Base-by-base conservation (phyloP, 1,140 invertebrate species). In the Sycophaga agraensis region DNA sequence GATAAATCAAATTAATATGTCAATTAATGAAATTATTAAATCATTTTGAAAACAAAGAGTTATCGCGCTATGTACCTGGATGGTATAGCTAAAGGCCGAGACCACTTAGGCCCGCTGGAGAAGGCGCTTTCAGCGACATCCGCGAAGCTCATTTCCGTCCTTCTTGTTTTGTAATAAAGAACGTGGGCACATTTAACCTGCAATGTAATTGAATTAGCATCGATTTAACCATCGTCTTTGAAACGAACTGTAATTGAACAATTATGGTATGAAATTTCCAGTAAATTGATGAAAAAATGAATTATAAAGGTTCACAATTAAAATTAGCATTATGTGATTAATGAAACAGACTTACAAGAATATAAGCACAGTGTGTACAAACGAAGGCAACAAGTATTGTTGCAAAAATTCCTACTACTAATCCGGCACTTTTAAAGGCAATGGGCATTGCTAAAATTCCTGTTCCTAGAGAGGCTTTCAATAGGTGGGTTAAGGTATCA, bases 371-470 rank as follows among this genome's bases (percentile, higher is more conserved):
- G 80, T 94, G 91, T 8, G 92, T 93, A 84, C 92, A 94, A 42
- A 94, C 82, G 21, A 92, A 78, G 11, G 90, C 90, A 1, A 92
- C 89, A 11, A 92, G 72, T n/a, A 93, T 84, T 1, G 91, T 92
- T 35, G 87, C 85, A 65, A 93, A 81, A 50, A 92, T 84, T 31
- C 92, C 91, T 28, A 90, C 81, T 17, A 89, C 70, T 22, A 96
- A 79, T 51, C 94, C 94, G 6, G 91, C 85, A 73, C 86, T 85
- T 71, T 86, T 89, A 68, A 96, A 92, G 14, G 93, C 93, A 37
- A 85, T 79, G 0, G 93, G 93, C 91, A 96, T 95, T 12, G 93
- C 91, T 59, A 97, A 79, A 66, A 97, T 94, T 40, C 94, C 94
- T 4, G 93, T 95, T 9, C 94, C 94, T 43, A 97, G 84, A 12